Conservation (phyloP, 2,888 invertebrate species). For the Enchytraeus crypticus region DNA sequence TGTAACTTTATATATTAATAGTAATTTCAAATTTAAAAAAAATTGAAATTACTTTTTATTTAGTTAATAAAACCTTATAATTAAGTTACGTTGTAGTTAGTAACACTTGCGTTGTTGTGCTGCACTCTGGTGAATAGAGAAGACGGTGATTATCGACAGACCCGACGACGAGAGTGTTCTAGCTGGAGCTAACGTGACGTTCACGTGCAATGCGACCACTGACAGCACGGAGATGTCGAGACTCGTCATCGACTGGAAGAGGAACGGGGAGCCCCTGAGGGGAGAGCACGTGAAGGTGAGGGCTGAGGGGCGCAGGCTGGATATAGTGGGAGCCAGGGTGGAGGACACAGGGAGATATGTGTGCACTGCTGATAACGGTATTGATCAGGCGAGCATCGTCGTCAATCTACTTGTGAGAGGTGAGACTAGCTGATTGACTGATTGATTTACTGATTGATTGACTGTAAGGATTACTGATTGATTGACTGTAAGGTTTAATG, state of each 20-base stretch:
- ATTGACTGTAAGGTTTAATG: neutral
- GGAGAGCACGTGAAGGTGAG: slow-evolving; percentile 27
- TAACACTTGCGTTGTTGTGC: neutral
- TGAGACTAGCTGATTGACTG: slow-evolving; percentile 5
- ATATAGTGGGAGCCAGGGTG: slow-evolving; percentile 28
- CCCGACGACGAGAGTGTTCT: slow-evolving; percentile 23
- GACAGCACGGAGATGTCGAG: slow-evolving; percentile 6
- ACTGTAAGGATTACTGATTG: neutral
- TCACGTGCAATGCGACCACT: slow-evolving; percentile 29
- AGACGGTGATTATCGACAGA: slow-evolving; percentile 2
- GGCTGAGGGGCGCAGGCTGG: slow-evolving; percentile 18
- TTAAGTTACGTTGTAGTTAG: neutral
- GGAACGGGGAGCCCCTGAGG: slow-evolving; percentile 59
- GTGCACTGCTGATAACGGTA: slow-evolving; percentile 26
- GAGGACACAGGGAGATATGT: slow-evolving; percentile 22
- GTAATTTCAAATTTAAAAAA: too few relatives aligned
- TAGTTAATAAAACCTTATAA: neutral
- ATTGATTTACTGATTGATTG: neutral
- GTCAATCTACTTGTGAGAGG: slow-evolving; percentile 25
- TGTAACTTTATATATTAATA: too few relatives aligned
- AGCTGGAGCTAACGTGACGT: slow-evolving; percentile 26
- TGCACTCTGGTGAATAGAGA: neutral
- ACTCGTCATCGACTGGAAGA: slow-evolving; percentile 48
- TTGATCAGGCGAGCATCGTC: slow-evolving; percentile 21
- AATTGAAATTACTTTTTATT: neutral